phyloP scores from a whole-genome alignment of 2,888 invertebrate genomes.

The Allygus modestus region DNA sequence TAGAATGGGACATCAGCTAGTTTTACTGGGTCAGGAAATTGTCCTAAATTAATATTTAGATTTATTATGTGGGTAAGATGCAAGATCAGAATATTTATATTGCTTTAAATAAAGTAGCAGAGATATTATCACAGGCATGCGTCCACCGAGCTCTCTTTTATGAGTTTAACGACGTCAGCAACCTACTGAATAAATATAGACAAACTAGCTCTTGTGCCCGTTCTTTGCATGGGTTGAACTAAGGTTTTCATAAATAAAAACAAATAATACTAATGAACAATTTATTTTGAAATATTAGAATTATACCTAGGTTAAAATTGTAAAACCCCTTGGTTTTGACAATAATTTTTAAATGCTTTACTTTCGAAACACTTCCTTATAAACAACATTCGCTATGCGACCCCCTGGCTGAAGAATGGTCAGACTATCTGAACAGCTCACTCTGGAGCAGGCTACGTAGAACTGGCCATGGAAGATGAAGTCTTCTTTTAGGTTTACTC shows the following conservation, averaged over 20 bases:
- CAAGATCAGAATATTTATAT: too few relatives aligned
- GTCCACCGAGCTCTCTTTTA: too few relatives aligned
- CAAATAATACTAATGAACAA: conserved; percentile 17
- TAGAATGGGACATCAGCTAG: too few relatives aligned
- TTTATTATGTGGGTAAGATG: too few relatives aligned
- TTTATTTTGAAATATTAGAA: conserved; percentile 6
- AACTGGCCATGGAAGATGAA: neutral
- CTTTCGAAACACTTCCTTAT: neutral
- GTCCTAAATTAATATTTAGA: too few relatives aligned
- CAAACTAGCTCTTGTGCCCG: conserved; percentile 10
- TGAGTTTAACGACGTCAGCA: too few relatives aligned
- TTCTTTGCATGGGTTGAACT: conserved; percentile 27
- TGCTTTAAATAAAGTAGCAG: too few relatives aligned
- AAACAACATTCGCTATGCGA: neutral
- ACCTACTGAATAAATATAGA: too few relatives aligned
- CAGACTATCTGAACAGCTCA: neutral
- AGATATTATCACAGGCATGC: too few relatives aligned
- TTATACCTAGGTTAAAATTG: neutral
- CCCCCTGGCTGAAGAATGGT: conserved; percentile 22
- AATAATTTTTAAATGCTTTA: neutral
- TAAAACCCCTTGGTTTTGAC: neutral
- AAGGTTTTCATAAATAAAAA: conserved; percentile 12
- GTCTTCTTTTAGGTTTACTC: conserved; percentile 19
- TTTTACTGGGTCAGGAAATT: too few relatives aligned
- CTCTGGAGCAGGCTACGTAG: neutral